Base-by-base conservation (phyloP, 64 coral and sea anemone species). In the Stichodactyla mertensii region DNA sequence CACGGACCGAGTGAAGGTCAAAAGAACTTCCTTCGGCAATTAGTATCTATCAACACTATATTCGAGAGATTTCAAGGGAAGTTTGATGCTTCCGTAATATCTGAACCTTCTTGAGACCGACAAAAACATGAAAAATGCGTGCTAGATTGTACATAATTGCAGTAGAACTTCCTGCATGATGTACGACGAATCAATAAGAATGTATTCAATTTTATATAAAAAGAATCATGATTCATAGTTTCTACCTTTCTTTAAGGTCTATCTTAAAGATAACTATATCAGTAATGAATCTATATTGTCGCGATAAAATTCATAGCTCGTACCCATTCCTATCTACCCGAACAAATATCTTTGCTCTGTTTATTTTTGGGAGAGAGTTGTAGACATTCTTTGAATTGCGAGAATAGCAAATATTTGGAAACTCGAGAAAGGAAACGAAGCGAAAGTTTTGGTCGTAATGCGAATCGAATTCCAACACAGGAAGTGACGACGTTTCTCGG, bases 401-500 rank as follows among this genome's bases (percentile, higher is more conserved):
- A 69, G 5, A 69, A 69, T 69, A 69, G 64, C 64, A 22, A 69
- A 69, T 69, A 69, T 69, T 69, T 69, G 64, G 64, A 22, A 69
- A 69, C 7, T 22, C 9, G 64, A 69, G 64, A 69, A 69, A 69
- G 64, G 64, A 22, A 23, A 22, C 19, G 19, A 22, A 22, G 18
- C 5, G 64, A 23, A 5, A 24, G 7, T 7, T 16, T 69, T 5
- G 19, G 18, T 18, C n/a, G 4, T 69, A 16, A 61, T 61, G 59
- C 3, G 36, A 45, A 45, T 45, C 36, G 36, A 45, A 45, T 45
- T 45, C 56, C 56, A 69, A 69, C 19, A 69, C 64, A 69, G 64
- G 64, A 69, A 69, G 64, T 69, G 64, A 69, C 64, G 64, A 22
- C 2, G 16, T n/a, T 69, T 69, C n/a, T 23, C n/a, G 4, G n/a